Evolutionary conservation across 2,888 invertebrate species (phyloP).

Genomic region (Hydraecia micacea): DNA sequence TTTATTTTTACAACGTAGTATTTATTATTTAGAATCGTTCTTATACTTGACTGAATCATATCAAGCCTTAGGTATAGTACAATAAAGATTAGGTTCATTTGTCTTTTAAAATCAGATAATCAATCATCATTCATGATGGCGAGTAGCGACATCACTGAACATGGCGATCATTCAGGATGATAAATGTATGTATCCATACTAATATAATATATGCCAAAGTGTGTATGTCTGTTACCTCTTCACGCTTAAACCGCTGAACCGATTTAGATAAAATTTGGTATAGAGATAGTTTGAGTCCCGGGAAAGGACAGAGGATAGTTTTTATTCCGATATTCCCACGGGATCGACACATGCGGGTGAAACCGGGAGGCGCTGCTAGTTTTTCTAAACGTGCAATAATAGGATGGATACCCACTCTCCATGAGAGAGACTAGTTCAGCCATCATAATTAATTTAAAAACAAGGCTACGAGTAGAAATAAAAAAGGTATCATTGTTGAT

Average conservation of each 20-base stretch:
- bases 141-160: not conserved
- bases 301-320: too few species aligned
- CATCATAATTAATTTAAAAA: conserved; percentile 19
- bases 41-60: not conserved
- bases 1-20: not conserved
- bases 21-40: not conserved
- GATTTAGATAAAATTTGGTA: too few species aligned
- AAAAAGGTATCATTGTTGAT: conserved; percentile 35
- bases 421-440: conserved; percentile 4
- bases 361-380: not conserved
- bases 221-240: too few species aligned
- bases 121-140: not conserved
- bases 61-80: not conserved
- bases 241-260: too few species aligned
- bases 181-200: too few species aligned
- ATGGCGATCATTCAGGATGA: not conserved
- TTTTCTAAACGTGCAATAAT: not conserved
- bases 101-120: not conserved
- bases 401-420: not conserved
- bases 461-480: conserved; percentile 41
- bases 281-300: too few species aligned
- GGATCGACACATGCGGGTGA: too few species aligned
- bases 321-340: too few species aligned
- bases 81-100: not conserved
- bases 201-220: too few species aligned